Conservation (phyloP, 2,113 vertebrate species). For the human (Homo sapiens) region GRCh38 chr12:31307501-31308000, state of each 20-base stretch:
- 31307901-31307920: too few species aligned
- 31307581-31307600: background rate
- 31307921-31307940: too few species aligned
- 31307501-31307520: too few species aligned
- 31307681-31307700: background rate
- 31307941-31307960: too few species aligned
- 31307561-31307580: background rate
- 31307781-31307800: background rate
- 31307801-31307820: too few species aligned
- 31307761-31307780: background rate
- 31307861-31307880: background rate
- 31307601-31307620: background rate
- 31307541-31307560: too few species aligned
- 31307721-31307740: background rate
- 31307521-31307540: too few species aligned
- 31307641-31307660: background rate
- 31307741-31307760: background rate
- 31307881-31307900: background rate
- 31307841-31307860: background rate
- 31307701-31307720: background rate
- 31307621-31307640: too few species aligned
- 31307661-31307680: background rate
- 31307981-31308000: too few species aligned
- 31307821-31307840: background rate
- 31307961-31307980: too few species aligned